Base-by-base conservation (phyloP, 2,888 invertebrate species). In the Orthosia gracilis region DNA sequence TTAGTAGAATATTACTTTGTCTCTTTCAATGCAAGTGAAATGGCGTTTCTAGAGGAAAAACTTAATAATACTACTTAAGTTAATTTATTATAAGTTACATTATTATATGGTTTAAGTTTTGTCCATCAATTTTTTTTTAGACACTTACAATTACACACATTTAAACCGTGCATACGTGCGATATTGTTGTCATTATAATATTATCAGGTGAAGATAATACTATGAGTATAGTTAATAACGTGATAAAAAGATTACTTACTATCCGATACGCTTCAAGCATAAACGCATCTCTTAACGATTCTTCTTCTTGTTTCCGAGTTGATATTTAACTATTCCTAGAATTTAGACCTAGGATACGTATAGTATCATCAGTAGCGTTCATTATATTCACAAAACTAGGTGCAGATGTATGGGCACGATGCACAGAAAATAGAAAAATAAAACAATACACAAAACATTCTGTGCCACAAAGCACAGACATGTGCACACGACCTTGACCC, bases 401-500 rank as follows among this genome's bases (percentile, higher is more conserved):
- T 26, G 26, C 26, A 26, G 26, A 3, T 26, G 26, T 26, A 26
- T 31, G 3, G 15, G 7, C 26, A 52, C 31, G 40, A 75, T 47
- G 21, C 26, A 66, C 2, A 26, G 26, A 5, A 13, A 31, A n/a
- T 5, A n/a, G 13, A n/a, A 59, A 18, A 31, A 59, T n/a, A n/a
- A n/a, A 17, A 50, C 21, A 58, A 9, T 49, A n/a, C 18, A 47
- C 4, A 47, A 17, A 31, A 5, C 3, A 71, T 18, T 59, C 13
- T 13, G 26, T 47, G 47, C 13, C 18, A 52, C n/a, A 55, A 31
- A 50, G 9, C 72, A 61, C 21, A 52, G 31, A 63, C 47, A 21
- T 21, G 64, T 50, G 40, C 57, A n/a, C 40, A 15, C 58, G 54
- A 73, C 84, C 82, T 84, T 84, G 81, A 84, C 81, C 68, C 18